Evolutionary conservation across 2,113 vertebrate genomes (phyloP), one percentile per base, ranked within the genome.

Genomic region (Notarius lentiginosus): DNA sequence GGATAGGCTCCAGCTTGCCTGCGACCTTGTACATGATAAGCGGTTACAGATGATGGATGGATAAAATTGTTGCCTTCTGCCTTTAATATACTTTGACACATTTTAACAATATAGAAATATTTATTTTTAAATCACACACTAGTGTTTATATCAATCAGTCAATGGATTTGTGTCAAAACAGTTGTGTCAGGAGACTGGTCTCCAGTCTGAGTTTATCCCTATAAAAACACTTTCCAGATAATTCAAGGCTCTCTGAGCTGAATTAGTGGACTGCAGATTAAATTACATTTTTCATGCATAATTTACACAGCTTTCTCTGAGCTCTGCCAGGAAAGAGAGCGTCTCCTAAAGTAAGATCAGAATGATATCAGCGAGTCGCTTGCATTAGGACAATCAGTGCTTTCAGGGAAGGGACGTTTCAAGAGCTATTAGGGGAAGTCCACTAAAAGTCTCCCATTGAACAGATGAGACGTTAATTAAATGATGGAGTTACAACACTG

Each of bases 401-500:
- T 86, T 65, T 82, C 68, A 86, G 56, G 55, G 20, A 84, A 53
- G 77, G 75, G 53, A 30, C 82, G 72, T 77, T 84, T 79, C 24
- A 72, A 56, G 61, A 70, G 76, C 61, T 82, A 84, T 89, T 83
- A 87, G 34, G 15, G 58, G 58, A 55, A 68, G 55, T 84, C 81
- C 20, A 84, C 56, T 41, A 81, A 88, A 86, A 53, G 49, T 87
- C 77, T 56, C 61, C 58, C 84, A 73, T 18, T 88, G 88, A 75
- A 76, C 60, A 80, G 34, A 81, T 51, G 51, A 56, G 51, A 47
- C 20, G 22, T 41, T 77, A 84, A 86, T 89, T 58, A 81, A 87
- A 86, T 81, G 82, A 76, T 63, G 63, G 34, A 65, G 60, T 55
- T 41, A 34, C 58, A 22, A 68, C 60, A 68, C 30, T 75, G 56